Evolutionary conservation across 2,113 vertebrate genomes (phyloP), one percentile per base, ranked within the genome.

Genomic region (Heliornis fulica): DNA sequence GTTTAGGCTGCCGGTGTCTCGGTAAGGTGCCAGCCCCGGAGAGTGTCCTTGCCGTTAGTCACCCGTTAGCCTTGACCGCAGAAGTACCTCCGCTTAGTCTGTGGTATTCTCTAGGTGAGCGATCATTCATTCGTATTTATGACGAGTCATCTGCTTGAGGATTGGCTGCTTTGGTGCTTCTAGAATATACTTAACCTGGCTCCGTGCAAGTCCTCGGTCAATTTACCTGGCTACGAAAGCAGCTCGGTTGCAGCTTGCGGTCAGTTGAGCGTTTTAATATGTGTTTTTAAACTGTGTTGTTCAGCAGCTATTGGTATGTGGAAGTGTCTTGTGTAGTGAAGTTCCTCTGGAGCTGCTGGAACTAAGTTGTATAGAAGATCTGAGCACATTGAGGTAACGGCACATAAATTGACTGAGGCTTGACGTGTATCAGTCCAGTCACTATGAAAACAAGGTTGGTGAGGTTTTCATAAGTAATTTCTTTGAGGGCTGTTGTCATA

Each of bases 121-220:
- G 3, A 2, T 29, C 70, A 1, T 26, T 78, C 19, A 1, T 26
- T 78, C 19, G 1, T 53, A 21, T 56, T 85, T 22, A 2, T 43
- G 93, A 36, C 85, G 59, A 94, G 68, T 90, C 95, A 83, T 56
- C 90, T 54, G 54, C 83, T 18, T 13, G 78, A 80, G 54, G 75
- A 46, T 63, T 63, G 90, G 64, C 56, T 45, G 76, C 74, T 11
- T 25, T 59, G 63, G 21, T 56, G 72, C 46, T 96, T 97, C 89
- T 93, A 81, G 94, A 96, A 92, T 53, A 60, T 87, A 5, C 89
- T 46, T 83, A 46, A 71, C 51, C 11, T 83, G 71, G 81, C n/a
- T 69, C 51, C 26, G 2, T 4, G 5, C 18, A 5, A 38, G 21
- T 21, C 70, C 23, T 51, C 5, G 4, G 53, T 36, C 38, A 1